Conservation (phyloP, 1,140 invertebrate genomes). For the Sinella curviseta region DNA sequence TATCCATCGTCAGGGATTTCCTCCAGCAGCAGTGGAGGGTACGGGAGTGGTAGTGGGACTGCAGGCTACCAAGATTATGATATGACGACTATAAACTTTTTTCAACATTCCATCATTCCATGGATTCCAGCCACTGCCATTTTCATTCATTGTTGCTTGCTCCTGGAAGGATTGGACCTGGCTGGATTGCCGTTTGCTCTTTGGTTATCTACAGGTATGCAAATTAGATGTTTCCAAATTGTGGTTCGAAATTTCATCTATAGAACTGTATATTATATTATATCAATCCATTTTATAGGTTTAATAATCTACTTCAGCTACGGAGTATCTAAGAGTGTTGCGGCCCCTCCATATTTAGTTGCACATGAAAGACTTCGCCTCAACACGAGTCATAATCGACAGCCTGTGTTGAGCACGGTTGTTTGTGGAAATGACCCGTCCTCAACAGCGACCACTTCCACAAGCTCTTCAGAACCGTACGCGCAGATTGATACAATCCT, state of each 20-base stretch:
- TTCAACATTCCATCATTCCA: constrained; percentile 44
- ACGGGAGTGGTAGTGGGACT: background rate
- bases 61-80: background rate
- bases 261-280: background rate
- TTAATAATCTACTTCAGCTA: constrained; percentile 47
- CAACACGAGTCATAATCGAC: background rate
- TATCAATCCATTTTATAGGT: constrained; percentile 17
- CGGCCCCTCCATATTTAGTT: constrained; percentile 36
- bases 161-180: constrained; percentile 40
- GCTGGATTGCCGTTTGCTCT: constrained; percentile 43
- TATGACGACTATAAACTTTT: constrained; percentile 27
- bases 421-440: constrained; percentile 36
- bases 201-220: constrained; percentile 41
- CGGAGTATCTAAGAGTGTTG: constrained; percentile 40
- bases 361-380: constrained; percentile 21
- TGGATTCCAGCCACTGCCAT: constrained; percentile 42
- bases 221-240: background rate
- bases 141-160: constrained; percentile 44
- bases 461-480: constrained; percentile 33
- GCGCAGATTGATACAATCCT: constrained; percentile 42
- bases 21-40: background rate
- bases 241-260: background rate
- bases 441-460: constrained; percentile 35
- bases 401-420: constrained; percentile 37
- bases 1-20: background rate